Percentiles rank a stretch among this genome's conserved stretches.
Conservation (phyloP, 2,113 vertebrate species). For the Saccopteryx leptura region DNA sequence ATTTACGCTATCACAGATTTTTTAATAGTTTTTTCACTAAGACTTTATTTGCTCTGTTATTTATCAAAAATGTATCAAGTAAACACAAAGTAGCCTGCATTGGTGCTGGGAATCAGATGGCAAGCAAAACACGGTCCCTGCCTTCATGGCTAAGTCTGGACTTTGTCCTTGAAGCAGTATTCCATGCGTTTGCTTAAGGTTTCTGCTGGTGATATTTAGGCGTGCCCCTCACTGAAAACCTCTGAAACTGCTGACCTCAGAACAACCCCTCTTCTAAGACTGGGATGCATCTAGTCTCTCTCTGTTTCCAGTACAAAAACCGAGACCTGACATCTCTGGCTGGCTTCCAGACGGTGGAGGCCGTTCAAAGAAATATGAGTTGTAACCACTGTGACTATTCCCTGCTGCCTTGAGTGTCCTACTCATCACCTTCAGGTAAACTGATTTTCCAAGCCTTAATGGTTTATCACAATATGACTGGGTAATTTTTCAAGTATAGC, state of each 20-base stretch:
- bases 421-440: neutral
- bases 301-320: neutral
- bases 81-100: neutral
- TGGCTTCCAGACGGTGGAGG: neutral
- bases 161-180: neutral
- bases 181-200: neutral
- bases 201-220: neutral
- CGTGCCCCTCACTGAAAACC: neutral
- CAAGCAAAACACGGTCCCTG: neutral
- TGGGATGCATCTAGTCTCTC: neutral
- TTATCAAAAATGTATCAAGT: neutral
- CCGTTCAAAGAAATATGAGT: neutral
- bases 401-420: neutral
- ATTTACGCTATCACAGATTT: neutral
- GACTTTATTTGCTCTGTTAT: neutral
- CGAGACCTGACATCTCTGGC: neutral
- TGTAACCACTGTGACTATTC: neutral
- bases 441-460: neutral
- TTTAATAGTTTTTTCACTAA: neutral
- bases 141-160: neutral
- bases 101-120: neutral
- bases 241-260: neutral
- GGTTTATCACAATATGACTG: neutral
- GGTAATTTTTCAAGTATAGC: constrained; percentile 21
- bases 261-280: neutral